Evolutionary conservation across 2,797 vertebrate species (phyloP).

Genomic region (Aulostomus chinensis): DNA sequence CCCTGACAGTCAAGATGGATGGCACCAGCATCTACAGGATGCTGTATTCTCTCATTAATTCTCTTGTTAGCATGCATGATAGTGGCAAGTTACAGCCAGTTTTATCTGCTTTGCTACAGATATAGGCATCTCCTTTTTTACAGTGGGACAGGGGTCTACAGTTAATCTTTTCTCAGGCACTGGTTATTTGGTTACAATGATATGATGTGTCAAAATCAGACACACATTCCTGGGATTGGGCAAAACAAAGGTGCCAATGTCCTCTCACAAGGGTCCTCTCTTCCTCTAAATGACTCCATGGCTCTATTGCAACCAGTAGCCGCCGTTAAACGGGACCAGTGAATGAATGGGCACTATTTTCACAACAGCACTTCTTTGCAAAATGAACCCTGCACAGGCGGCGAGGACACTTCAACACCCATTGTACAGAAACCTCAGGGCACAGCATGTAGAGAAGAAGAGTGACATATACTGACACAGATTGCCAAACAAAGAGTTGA

Average conservation of each 20-base stretch:
- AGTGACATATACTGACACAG: slow-evolving; percentile 58
- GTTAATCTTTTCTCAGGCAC: slow-evolving; percentile 61
- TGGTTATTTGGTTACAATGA: slow-evolving; percentile 65
- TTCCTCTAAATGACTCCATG: slow-evolving; percentile 58
- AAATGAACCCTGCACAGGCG: slow-evolving; percentile 69
- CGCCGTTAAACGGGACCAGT: slow-evolving; percentile 58
- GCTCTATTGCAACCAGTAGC: slow-evolving; percentile 66
- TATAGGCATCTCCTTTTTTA: slow-evolving; percentile 10
- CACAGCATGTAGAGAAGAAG: slow-evolving; percentile 48
- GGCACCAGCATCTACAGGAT: slow-evolving; percentile 58
- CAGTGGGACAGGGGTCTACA: slow-evolving; percentile 43
- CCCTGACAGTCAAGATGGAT: slow-evolving; percentile 79
- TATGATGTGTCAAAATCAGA: slow-evolving; percentile 69
- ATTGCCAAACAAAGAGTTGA: slow-evolving; percentile 69
- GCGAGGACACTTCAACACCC: slow-evolving; percentile 68
- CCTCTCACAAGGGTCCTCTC: slow-evolving; percentile 70
- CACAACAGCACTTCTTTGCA: slow-evolving; percentile 62
- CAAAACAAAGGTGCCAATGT: slow-evolving; percentile 75
- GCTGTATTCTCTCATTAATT: slow-evolving; percentile 66
- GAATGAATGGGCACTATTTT: slow-evolving; percentile 77
- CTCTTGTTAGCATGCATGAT: slow-evolving; percentile 65
- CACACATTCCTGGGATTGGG: slow-evolving; percentile 73
- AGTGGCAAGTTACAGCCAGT: slow-evolving; percentile 30
- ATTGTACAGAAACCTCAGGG: slow-evolving; percentile 49
- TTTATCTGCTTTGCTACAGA: slow-evolving; percentile 39